These are phyloP conservation scores for Hippopotamyrus pictus DNA, from an alignment of 2,797 vertebrate genomes.

Conservation along the genomic window DNA sequence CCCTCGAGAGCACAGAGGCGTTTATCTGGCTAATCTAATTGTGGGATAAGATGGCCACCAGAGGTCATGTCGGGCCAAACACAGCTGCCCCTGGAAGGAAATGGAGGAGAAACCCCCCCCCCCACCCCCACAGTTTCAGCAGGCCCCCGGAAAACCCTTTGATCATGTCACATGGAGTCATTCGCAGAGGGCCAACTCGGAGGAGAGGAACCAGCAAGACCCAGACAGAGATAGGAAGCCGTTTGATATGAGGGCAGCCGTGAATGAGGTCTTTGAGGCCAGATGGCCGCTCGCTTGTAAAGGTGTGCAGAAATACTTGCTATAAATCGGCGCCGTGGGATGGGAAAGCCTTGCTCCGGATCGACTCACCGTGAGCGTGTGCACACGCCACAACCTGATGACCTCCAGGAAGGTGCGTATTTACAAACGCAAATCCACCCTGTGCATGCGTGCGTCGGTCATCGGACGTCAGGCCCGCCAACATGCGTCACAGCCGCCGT, in stretches of 20 bases:
- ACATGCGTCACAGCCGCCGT: not conserved
- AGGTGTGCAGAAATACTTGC: not conserved
- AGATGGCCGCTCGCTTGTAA: not conserved
- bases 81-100: slow-evolving; percentile 2
- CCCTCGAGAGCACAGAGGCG: not conserved
- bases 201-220: not conserved
- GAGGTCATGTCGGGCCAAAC: not conserved
- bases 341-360: not conserved
- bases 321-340: not conserved
- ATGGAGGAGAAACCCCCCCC: not conserved
- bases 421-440: not conserved
- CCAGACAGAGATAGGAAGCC: not conserved
- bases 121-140: not conserved
- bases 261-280: not conserved
- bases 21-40: slow-evolving; percentile 12
- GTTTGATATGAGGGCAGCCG: not conserved
- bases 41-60: not conserved
- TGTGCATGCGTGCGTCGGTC: not conserved
- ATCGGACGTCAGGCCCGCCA: not conserved
- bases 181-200: not conserved
- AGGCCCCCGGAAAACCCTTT: not conserved
- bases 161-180: not conserved
- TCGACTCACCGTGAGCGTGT: no score
- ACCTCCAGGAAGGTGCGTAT: not conserved
- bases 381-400: not conserved